phyloP scores from a whole-genome alignment of 2,797 vertebrate species.

The Silurus aristotelis region DNA sequence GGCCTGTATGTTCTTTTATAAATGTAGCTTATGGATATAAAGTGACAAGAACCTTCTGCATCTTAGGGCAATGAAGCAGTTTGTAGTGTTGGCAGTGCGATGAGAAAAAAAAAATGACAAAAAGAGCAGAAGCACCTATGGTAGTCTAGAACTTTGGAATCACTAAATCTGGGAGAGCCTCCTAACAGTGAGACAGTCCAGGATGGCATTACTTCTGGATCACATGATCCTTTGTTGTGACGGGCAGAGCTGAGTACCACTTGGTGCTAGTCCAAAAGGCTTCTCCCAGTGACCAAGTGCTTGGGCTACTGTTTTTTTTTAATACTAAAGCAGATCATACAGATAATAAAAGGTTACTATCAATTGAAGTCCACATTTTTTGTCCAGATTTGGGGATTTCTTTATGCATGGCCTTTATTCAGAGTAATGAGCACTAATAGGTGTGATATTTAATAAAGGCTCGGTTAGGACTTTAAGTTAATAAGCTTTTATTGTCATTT shows the following conservation, averaged over 20 bases:
- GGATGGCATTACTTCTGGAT: constrained; percentile 65
- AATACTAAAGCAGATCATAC: not conserved
- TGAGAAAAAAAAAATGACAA: constrained; percentile 37
- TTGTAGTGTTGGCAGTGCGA: not conserved
- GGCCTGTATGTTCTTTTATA: not conserved
- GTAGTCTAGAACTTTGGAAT: constrained; percentile 6
- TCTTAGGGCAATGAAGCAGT: not conserved
- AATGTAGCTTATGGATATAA: not conserved
- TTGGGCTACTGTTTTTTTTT: not conserved
- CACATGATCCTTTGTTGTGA: constrained; percentile 64
- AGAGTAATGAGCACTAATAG: not conserved
- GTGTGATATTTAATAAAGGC: not conserved
- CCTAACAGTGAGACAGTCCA: constrained; percentile 23
- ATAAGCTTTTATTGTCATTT: too few species aligned
- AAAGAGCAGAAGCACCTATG: constrained; percentile 35
- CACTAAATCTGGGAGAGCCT: constrained; percentile 4
- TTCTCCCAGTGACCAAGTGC: not conserved
- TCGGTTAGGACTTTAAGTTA: not conserved
- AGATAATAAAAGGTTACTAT: not conserved
- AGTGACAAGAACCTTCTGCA: not conserved
- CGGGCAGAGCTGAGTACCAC: constrained; percentile 23
- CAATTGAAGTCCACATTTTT: not conserved
- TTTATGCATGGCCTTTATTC: not conserved
- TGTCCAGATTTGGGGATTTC: not conserved
- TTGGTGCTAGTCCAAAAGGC: constrained; percentile 17